These are phyloP conservation scores for Anser brachyrhynchus DNA, from an alignment of 2,113 vertebrate genomes.

Conservation along the genomic window DNA sequence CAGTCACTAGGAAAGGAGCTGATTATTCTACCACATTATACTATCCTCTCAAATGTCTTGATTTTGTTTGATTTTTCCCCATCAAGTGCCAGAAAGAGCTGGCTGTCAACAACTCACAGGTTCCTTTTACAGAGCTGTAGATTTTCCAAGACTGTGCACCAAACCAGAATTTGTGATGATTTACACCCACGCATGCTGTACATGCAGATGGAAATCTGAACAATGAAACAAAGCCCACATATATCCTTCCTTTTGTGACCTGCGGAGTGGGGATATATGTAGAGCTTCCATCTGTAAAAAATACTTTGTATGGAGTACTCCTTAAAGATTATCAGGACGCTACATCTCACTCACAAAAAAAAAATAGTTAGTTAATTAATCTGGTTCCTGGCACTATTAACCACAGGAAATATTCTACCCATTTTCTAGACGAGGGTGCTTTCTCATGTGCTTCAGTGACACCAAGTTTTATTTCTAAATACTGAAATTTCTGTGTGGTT, in stretches of 20 bases:
- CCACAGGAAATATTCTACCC: background rate
- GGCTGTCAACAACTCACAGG: conserved; percentile 28
- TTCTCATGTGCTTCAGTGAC: background rate
- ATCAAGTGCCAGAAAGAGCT: conserved; percentile 40
- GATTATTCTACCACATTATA: conserved; percentile 10
- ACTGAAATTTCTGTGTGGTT: background rate
- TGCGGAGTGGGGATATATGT: background rate
- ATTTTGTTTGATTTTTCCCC: conserved; percentile 34
- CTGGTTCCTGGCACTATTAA: background rate
- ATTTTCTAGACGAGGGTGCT: background rate
- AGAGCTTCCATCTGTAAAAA: background rate
- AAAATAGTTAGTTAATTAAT: background rate
- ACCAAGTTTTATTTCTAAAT: background rate
- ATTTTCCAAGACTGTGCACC: conserved; percentile 27
- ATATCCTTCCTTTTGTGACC: background rate
- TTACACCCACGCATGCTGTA: conserved; percentile 49
- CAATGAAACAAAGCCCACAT: conserved; percentile 9
- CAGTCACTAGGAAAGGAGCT: background rate
- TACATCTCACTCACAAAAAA: background rate
- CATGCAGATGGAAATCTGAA: conserved; percentile 46
- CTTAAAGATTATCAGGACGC: background rate
- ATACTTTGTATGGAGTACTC: background rate
- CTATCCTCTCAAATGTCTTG: background rate
- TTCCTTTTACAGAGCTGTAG: conserved; percentile 57
- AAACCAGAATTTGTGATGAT: conserved; percentile 54